Base-by-base conservation (phyloP, 1,140 invertebrate genomes). In the Drosophila bifasciata region DNA sequence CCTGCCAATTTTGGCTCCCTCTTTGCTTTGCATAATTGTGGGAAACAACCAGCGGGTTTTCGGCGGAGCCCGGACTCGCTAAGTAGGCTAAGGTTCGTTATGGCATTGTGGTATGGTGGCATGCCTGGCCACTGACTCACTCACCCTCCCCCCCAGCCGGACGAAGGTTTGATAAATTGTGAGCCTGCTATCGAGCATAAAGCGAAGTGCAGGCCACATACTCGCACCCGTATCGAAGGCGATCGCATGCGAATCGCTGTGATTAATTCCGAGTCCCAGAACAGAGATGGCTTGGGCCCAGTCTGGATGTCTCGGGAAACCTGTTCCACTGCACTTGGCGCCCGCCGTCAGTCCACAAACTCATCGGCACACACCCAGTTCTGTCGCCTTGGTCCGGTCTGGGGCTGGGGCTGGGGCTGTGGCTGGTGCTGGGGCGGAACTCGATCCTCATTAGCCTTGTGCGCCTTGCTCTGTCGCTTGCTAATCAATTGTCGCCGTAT, bases 21-120 rank as follows among this genome's bases (percentile, higher is more conserved):
- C 66, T 73, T 81, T 68, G 63, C 57, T 86, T 88, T 88, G 84
- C 83, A 88, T 88, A 88, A 88, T 88, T 88, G 83, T 88, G 83
- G 83, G 83, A 88, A 88, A 88, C 79, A 76, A 88, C 83, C 83
- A 70, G 83, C 84, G 83, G 83, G 71, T 77, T 76, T 76, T 66
- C 32, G 21, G 13, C 23, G 6, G 9, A 57, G 72, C 56, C 56
- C 69, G 58, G 41, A 53, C 55, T 72, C 43, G 74, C 64, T 57
- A 88, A 88, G 79, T 88, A 88, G 83, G 83, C 83, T 88, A 88
- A 86, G 83, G 83, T 86, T 86, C 83, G 73, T 86, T 86, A 83
- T 76, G 32, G 66, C 75, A 64, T 70, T 77, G 61, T 80, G 68
- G 19, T 3, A 21, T 21, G 4, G 4, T 4, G 19, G 80, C 80